Evolutionary conservation across 2,888 invertebrate species (phyloP).

Genomic region (Erannis defoliaria): DNA sequence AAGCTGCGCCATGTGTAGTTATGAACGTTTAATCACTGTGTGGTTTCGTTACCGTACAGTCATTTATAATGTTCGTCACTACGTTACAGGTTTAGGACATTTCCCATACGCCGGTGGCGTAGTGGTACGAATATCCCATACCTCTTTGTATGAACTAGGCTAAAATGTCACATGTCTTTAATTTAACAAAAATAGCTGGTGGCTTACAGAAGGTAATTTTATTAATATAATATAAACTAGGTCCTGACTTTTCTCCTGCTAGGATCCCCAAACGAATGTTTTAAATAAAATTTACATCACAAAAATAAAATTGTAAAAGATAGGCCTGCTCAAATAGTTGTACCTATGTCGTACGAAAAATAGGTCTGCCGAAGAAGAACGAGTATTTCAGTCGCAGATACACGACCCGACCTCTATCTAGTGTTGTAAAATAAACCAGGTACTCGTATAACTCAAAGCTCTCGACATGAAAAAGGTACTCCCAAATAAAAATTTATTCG

Average conservation of each 20-base stretch:
- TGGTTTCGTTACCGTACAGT: neutral
- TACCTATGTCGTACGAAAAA: conserved; percentile 21
- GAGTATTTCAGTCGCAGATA: conserved; percentile 34
- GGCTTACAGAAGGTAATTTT: too few species aligned
- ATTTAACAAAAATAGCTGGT: too few species aligned
- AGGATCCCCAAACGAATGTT: neutral
- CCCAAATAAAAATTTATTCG: conserved; percentile 65
- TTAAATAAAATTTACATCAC: conserved; percentile 1
- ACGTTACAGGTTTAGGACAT: too few species aligned
- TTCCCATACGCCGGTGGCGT: too few species aligned
- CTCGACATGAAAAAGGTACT: conserved; percentile 72
- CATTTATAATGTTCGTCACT: neutral
- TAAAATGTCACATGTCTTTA: too few species aligned
- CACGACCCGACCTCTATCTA: conserved; percentile 40
- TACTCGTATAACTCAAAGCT: conserved; percentile 55
- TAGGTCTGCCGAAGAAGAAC: conserved; percentile 19
- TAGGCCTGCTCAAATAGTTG: conserved; percentile 22
- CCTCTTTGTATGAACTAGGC: too few species aligned
- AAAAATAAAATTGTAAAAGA: conserved; percentile 7
- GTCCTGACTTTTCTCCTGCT: too few species aligned
- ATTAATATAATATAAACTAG: too few species aligned
- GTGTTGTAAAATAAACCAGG: conserved; percentile 49
- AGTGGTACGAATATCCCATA: too few species aligned
- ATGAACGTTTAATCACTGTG: conserved; percentile 1
- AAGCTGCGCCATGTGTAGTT: too few species aligned